Base-by-base conservation (phyloP, 2,113 vertebrate species). In the Callionymus lyra region DNA sequence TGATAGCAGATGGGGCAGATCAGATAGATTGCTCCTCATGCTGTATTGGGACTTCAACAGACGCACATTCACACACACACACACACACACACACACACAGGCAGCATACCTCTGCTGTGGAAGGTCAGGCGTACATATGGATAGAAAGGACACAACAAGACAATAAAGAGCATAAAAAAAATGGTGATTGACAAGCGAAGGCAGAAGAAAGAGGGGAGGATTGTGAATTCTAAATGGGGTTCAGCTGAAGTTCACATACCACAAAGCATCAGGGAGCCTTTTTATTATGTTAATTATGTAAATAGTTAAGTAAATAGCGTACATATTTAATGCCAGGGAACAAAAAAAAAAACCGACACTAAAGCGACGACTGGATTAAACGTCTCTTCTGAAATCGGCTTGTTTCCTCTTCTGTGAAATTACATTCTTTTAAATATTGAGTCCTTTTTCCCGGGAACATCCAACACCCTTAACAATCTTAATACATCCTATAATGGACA, bases 1-100 rank as follows among this genome's bases (percentile, higher is more conserved):
- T 65, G 65, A 53, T 63, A 77, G 63, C 76, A 81, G 75, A 81
- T 74, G 72, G 63, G 62, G 47, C 41, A 47, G 47, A 78, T 78
- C 70, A 74, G 68, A 67, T 54, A 35, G 44, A 55, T 41, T 53
- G 50, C 55, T 36, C 64, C 59, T 56, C 53, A 44, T 63, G 65
- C 54, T 59, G 55, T 38, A 34, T 34, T 9, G 44, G 43, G 51
- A 56, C 54, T 65, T 59, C 66, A 74, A 39, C 31, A 16, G 47
- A 49, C 31, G 41, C 21, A 47, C 34, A 44, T 12, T 14, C 6
- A 34, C 16, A 14, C 53, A 18, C 38, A 15, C 51, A 36, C 47
- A 44, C 39, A 48, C 6, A 34, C 35, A 38, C 36, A 38, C 31
- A 44, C 39, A 39, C 18, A 6, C 40, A 56, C 35, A 21, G 41